Evolutionary conservation across 2,888 invertebrate genomes (phyloP).

Genomic region (Epiblema foenella): DNA sequence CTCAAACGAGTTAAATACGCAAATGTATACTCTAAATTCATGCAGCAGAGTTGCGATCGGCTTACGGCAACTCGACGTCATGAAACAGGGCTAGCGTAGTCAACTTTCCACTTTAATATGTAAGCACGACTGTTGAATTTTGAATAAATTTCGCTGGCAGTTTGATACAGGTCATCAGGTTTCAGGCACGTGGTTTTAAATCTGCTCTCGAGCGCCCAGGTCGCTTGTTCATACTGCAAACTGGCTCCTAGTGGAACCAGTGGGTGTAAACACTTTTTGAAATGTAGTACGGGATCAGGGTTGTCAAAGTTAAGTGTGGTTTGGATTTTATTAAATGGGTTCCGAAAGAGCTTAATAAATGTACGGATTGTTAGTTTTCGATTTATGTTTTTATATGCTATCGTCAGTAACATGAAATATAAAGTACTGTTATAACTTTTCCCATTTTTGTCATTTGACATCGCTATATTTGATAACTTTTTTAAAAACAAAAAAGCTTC

Average conservation of each 20-base stretch:
- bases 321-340: slow-evolving; percentile 7
- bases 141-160: slow-evolving; percentile 34
- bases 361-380: neutral
- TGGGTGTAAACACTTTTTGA: slow-evolving; percentile 11
- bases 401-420: neutral
- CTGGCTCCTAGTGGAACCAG: slow-evolving; percentile 22
- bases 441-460: neutral
- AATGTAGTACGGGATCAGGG: slow-evolving; percentile 18
- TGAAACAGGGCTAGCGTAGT: slow-evolving; percentile 23
- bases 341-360: slow-evolving; percentile 13
- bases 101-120: slow-evolving; percentile 37
- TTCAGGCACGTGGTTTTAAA: slow-evolving; percentile 33
- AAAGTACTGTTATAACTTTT: neutral
- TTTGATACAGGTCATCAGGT: slow-evolving; percentile 42
- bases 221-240: slow-evolving; percentile 7
- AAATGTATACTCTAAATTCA: slow-evolving; percentile 19
- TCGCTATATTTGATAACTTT: neutral
- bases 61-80: neutral
- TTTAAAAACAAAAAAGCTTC: no score
- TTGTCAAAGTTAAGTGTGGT: slow-evolving; percentile 21
- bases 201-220: slow-evolving; percentile 5
- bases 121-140: slow-evolving; percentile 27
- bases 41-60: slow-evolving; percentile 10
- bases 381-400: slow-evolving; percentile 2
- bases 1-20: slow-evolving; percentile 5